Conservation (phyloP, 92 coral and sea anemone species). For the Desmophyllum pertusum region DNA sequence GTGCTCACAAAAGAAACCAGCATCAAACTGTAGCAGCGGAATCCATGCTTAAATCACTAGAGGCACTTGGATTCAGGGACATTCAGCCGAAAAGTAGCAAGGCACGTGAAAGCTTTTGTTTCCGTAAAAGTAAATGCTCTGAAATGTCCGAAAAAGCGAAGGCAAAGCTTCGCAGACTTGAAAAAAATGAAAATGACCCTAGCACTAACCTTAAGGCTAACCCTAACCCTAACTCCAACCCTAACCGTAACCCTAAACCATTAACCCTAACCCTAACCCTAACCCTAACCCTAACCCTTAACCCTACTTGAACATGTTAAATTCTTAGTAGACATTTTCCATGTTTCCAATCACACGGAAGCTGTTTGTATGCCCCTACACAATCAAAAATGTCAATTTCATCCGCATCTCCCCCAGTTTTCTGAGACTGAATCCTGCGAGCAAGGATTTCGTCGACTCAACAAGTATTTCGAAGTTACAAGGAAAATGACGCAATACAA, state of each 20-base stretch:
- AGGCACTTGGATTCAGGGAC: slow-evolving; percentile 29
- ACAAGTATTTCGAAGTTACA: neutral
- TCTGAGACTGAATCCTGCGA: too few species aligned
- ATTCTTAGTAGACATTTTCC: slow-evolving; percentile 70
- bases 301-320: slow-evolving; percentile 58
- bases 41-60: slow-evolving; percentile 22
- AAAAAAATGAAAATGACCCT: too few species aligned
- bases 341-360: slow-evolving; percentile 73
- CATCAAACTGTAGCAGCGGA: slow-evolving; percentile 32
- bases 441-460: neutral
- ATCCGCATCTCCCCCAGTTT: too few species aligned
- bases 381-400: too few species aligned
- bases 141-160: slow-evolving; percentile 23
- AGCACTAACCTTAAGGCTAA: too few species aligned
- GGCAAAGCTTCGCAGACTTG: slow-evolving; percentile 28
- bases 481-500: slow-evolving; percentile 7
- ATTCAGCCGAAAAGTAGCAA: slow-evolving; percentile 12
- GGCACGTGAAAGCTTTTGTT: slow-evolving; percentile 28
- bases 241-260: too few species aligned
- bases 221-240: too few species aligned
- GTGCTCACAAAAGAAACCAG: slow-evolving; percentile 13
- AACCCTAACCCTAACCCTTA: too few species aligned
- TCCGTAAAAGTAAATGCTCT: slow-evolving; percentile 24
- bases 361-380: slow-evolving; percentile 48
- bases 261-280: too few species aligned